phyloP scores from a whole-genome alignment of 2,888 invertebrate species.

The Drosophila basisetae region DNA sequence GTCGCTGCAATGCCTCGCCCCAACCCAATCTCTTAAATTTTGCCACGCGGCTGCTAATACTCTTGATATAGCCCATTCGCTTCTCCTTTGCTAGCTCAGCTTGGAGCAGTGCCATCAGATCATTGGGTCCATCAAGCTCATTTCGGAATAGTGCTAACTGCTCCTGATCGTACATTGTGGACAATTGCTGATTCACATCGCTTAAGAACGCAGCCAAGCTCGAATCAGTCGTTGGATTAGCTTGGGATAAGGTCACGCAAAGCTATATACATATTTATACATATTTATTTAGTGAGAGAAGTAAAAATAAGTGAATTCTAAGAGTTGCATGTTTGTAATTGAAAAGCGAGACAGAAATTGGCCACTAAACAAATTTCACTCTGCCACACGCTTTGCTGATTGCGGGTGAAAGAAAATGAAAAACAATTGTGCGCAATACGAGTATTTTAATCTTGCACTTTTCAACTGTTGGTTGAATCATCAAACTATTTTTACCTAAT shows the following conservation, averaged over 20 bases:
- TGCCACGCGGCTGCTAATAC: conserved; percentile 55
- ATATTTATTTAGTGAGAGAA: not conserved
- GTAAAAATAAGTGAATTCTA: not conserved
- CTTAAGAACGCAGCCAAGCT: conserved; percentile 63
- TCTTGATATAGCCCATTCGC: conserved; percentile 65
- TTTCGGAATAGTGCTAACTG: conserved; percentile 72
- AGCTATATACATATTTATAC: conserved; percentile 23
- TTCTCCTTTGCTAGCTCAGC: conserved; percentile 74
- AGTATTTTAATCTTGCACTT: not conserved
- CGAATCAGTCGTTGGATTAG: conserved; percentile 28
- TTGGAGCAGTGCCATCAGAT: conserved; percentile 62
- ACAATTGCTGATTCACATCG: conserved; percentile 74
- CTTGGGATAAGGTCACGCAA: not conserved
- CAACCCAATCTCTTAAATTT: conserved; percentile 84
- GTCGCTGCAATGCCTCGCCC: conserved; percentile 88
- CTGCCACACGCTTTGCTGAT: not conserved
- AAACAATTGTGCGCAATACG: not conserved
- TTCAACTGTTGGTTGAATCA: not conserved
- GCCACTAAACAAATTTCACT: not conserved
- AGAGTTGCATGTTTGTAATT: not conserved
- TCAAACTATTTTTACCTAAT: not conserved
- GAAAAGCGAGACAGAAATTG: not conserved
- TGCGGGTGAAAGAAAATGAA: not conserved
- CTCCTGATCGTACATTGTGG: conserved; percentile 75
- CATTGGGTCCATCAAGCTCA: conserved; percentile 75